A percentile compares a stretch with the other conserved stretches of the same genome.
Evolutionary conservation across 1,140 invertebrate species (phyloP).

Genomic region (Danaus plexippus): DNA sequence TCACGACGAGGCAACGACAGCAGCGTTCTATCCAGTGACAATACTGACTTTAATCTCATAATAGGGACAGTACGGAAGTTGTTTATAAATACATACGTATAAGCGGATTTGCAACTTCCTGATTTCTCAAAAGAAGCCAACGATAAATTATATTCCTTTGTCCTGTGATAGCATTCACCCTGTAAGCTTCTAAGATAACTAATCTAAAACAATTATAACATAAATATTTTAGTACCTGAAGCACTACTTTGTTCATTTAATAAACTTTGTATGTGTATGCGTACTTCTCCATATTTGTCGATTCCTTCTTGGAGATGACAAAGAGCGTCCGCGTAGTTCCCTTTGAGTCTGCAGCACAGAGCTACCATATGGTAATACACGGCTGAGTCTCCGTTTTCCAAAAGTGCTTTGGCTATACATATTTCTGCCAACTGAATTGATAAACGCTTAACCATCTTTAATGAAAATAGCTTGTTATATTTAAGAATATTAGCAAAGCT

Average conservation of each 20-base stretch:
- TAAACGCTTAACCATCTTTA: neutral
- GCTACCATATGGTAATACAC: conserved; percentile 46
- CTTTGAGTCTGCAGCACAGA: conserved; percentile 44
- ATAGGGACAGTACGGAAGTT: neutral
- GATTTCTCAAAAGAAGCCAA: conserved; percentile 37
- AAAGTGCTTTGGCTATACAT: conserved; percentile 37
- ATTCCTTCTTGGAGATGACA: conserved; percentile 38
- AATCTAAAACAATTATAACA: conserved; percentile 26
- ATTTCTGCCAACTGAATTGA: conserved; percentile 47
- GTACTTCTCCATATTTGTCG: conserved; percentile 49
- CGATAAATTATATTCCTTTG: conserved; percentile 26
- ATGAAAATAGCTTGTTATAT: neutral
- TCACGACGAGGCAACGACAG: conserved; percentile 33
- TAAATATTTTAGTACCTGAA: neutral
- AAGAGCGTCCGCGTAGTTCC: conserved; percentile 34
- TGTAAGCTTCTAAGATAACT: conserved; percentile 44
- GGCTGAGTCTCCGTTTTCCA: conserved; percentile 32
- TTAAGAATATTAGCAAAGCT: neutral
- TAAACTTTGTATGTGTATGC: neutral
- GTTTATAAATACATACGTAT: conserved; percentile 26
- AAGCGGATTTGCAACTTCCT: conserved; percentile 28
- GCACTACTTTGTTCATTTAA: neutral
- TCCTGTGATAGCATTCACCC: conserved; percentile 45
- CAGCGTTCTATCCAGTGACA: conserved; percentile 30
- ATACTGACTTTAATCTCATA: neutral